phyloP scores from a whole-genome alignment of 2,797 vertebrate species.

The Rhabdomys pumilio region DNA sequence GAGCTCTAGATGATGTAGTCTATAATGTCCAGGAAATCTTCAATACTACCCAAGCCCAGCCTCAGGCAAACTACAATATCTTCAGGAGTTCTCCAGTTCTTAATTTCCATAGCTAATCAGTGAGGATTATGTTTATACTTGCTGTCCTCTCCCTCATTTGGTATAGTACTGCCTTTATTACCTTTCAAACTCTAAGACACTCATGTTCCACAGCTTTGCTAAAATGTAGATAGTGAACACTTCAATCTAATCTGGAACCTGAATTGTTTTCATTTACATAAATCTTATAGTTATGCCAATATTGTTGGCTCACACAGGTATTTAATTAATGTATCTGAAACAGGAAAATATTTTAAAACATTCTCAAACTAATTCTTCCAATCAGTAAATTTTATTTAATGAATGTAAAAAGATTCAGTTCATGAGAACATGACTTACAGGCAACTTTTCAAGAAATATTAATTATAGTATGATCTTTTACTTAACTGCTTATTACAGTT shows the following conservation, averaged over 20 bases:
- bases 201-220: neutral
- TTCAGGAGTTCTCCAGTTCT: neutral
- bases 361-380: slow-evolving; percentile 31
- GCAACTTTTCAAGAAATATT: slow-evolving; percentile 33
- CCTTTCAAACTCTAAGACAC: neutral
- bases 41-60: neutral
- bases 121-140: neutral
- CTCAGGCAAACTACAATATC: neutral
- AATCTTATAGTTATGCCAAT: neutral
- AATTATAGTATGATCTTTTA: slow-evolving; percentile 34
- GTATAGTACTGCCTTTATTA: neutral
- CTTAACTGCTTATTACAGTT: slow-evolving; percentile 43
- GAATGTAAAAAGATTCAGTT: slow-evolving; percentile 25
- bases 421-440: neutral
- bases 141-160: rapidly evolving
- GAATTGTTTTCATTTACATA: neutral
- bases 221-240: neutral
- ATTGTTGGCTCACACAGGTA: neutral
- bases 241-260: neutral
- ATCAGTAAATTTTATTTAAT: slow-evolving; percentile 33
- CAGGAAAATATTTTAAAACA: neutral
- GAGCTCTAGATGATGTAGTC: neutral
- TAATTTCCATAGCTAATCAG: neutral
- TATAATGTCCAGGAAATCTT: neutral
- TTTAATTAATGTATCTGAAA: slow-evolving; percentile 17